Evolutionary conservation across 2,113 vertebrate species (phyloP), one percentile per base, ranked within the genome.

Genomic region (Mesembrinibis cayennensis): DNA sequence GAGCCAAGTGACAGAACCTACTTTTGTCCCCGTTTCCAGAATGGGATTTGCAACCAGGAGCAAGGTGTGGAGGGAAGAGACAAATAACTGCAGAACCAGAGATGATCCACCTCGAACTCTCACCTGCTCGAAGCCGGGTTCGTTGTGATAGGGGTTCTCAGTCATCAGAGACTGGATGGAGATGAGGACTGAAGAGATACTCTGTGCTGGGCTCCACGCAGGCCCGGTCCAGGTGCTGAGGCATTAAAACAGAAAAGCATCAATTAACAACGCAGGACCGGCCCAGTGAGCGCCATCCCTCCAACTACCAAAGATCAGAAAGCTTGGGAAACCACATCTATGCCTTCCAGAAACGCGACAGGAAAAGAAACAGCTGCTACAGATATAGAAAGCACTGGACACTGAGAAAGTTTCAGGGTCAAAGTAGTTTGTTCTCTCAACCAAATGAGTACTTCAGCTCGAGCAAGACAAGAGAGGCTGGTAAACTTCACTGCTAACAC

Each of bases 81-180:
- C 50, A 88, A 42, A 38, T 1, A 38, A 47, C 67, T 73, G 38
- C 56, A 79, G 66, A 66, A 52, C 6, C 49, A 44, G 45, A 26
- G 47, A 56, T 2, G 38, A 49, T 47, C 52, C 27, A 27, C 21
- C 38, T 40, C 21, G 3, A 30, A 29, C 36, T 20, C 96, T 96
- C 97, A 99, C 99, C 99, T 99, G 99, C 95, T 99, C 99, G 85
- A 99, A 99, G 87, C 99, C 99, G 2, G 99, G 99, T 66, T 99
- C 99, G 10, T 99, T 99, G 98, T 99, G 99, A 89, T 99, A 99
- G 4, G 99, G 99, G 95, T 99, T 99, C 97, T 99, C 99, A 0
- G 99, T 99, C 99, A 99, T 99, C 93, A 99, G 98, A 32, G 99
- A 99, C 97, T 99, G 99, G 97, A 99, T 99, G 93, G 99, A 99